Evolutionary conservation across 1,140 invertebrate genomes (phyloP).

Genomic region (Potamilus streckersoni): DNA sequence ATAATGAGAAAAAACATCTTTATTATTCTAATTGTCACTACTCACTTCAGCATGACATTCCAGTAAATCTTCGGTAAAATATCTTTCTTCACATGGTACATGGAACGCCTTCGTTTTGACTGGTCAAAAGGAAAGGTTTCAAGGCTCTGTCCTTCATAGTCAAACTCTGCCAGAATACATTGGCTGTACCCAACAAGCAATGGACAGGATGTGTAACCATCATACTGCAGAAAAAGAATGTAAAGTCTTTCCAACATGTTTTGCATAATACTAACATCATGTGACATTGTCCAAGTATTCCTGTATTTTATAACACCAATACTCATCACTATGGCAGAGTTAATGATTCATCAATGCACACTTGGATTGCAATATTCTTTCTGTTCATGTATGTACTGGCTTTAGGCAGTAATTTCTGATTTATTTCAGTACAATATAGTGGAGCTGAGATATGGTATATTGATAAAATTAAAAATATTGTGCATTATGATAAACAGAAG

Average conservation of each 20-base stretch:
- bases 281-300: too few species aligned
- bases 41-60: conserved; percentile 86
- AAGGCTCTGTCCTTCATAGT: conserved; percentile 85
- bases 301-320: background rate
- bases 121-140: conserved; percentile 97
- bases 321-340: background rate
- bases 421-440: too few species aligned
- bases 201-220: conserved; percentile 98
- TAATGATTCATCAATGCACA: background rate
- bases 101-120: conserved; percentile 80
- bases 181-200: conserved; percentile 84
- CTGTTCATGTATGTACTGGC: conserved; percentile 77
- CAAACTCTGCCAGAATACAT: conserved; percentile 96
- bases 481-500: too few species aligned
- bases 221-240: conserved; percentile 72
- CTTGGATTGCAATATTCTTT: conserved; percentile 64
- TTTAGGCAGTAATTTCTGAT: conserved; percentile 81
- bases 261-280: background rate
- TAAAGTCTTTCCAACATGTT: background rate
- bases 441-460: too few species aligned
- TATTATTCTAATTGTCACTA: conserved; percentile 7
- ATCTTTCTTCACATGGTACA: conserved; percentile 90
- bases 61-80: conserved; percentile 93
- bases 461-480: too few species aligned
- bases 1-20: background rate